A percentile compares a stretch with the other conserved stretches of the same genome.
These are phyloP conservation scores for Formicarius rufipectus DNA, from an alignment of 2,113 vertebrate species.

Conservation along the genomic window DNA sequence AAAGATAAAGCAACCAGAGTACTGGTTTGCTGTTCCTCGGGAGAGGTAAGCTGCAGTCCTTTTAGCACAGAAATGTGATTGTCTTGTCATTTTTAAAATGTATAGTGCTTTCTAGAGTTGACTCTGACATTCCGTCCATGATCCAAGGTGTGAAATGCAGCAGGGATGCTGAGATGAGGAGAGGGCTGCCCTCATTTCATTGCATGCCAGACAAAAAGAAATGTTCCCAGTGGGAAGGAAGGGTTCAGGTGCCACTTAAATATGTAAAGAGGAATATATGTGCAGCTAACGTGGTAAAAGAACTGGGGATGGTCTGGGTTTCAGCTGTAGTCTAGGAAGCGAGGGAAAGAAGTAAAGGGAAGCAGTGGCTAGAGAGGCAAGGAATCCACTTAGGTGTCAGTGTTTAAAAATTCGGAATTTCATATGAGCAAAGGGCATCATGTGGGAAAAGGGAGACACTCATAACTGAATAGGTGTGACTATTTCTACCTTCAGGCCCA, in stretches of 20 bases:
- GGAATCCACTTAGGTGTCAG: not conserved
- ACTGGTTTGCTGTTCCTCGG: slow-evolving; percentile 98
- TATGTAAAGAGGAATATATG: not conserved
- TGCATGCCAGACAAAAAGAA: not conserved
- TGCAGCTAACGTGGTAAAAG: not conserved
- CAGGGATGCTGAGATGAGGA: not conserved
- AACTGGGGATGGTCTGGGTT: not conserved
- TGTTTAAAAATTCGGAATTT: not conserved
- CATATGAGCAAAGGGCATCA: not conserved
- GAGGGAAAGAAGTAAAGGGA: not conserved
- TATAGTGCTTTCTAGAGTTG: not conserved
- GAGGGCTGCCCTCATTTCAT: not conserved
- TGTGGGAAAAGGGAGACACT: not conserved
- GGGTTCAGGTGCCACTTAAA: not conserved
- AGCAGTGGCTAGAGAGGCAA: not conserved
- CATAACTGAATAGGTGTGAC: not conserved
- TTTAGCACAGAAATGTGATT: not conserved
- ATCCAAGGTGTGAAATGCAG: not conserved
- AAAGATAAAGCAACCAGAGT: slow-evolving; percentile 88
- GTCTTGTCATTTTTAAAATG: not conserved
- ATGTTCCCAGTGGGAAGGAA: not conserved
- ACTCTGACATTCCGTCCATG: not conserved
- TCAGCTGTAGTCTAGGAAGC: not conserved
- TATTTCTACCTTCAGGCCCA: not conserved
- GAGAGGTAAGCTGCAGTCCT: slow-evolving; percentile 80